phyloP scores from a whole-genome alignment of 1,140 invertebrate species.

The Cryptotermes secundus region DNA sequence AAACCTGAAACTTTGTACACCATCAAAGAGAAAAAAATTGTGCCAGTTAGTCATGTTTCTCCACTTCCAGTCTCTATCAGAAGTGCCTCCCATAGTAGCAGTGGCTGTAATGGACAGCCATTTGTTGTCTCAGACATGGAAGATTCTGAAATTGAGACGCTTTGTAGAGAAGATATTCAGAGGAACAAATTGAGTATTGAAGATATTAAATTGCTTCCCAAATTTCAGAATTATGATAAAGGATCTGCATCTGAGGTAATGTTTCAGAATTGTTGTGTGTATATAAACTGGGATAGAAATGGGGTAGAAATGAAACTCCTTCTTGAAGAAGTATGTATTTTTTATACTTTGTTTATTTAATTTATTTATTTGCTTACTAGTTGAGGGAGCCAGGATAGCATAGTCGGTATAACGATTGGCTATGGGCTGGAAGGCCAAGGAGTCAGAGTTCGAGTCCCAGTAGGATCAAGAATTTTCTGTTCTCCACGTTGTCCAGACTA shows the following conservation, averaged over 20 bases:
- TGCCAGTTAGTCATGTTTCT: conserved; percentile 31
- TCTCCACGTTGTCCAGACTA: too few species aligned
- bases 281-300: too few species aligned
- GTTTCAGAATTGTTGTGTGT: too few species aligned
- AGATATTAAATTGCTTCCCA: conserved; percentile 52
- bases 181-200: conserved; percentile 44
- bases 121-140: conserved; percentile 27
- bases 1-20: conserved; percentile 44
- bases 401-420: too few species aligned
- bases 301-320: too few species aligned
- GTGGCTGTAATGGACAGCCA: conserved; percentile 22
- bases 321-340: too few species aligned
- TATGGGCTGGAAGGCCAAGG: too few species aligned
- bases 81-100: not conserved
- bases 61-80: conserved; percentile 25
- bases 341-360: too few species aligned
- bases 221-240: conserved; percentile 52
- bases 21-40: conserved; percentile 46
- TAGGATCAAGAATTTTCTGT: too few species aligned
- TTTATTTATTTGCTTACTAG: too few species aligned
- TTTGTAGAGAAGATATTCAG: conserved; percentile 10
- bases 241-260: conserved; percentile 50
- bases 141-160: not conserved
- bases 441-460: too few species aligned
- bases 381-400: too few species aligned